Evolutionary conservation across 2,113 vertebrate species (phyloP).

Genomic region (Neodon shergylaensis): DNA sequence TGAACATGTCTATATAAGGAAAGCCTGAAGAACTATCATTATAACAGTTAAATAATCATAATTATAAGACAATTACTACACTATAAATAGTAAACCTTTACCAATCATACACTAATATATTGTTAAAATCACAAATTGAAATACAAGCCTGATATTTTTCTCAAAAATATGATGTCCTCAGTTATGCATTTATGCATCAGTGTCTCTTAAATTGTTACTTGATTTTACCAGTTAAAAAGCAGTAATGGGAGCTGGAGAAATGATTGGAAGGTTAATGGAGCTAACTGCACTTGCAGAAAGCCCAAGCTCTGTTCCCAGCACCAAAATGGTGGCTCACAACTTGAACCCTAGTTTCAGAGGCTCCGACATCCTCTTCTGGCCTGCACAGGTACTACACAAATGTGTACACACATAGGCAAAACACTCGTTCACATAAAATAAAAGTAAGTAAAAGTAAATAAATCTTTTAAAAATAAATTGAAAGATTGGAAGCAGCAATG

Average conservation of each 20-base stretch:
- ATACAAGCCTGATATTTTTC: not conserved
- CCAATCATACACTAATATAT: not conserved
- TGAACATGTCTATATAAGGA: slow-evolving; percentile 56
- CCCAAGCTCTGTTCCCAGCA: not conserved
- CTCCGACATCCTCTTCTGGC: not conserved
- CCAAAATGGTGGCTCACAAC: not conserved
- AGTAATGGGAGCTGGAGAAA: not conserved
- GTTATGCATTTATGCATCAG: not conserved
- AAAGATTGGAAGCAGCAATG: not conserved
- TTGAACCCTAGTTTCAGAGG: not conserved
- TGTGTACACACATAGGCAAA: not conserved
- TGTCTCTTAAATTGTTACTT: not conserved
- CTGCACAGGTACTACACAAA: not conserved
- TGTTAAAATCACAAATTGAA: slow-evolving; percentile 50
- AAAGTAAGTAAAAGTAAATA: not conserved
- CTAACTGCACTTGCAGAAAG: not conserved
- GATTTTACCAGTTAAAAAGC: not conserved
- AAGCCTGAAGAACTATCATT: slow-evolving; percentile 35
- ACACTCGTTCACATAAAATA: not conserved
- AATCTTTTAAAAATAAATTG: not conserved
- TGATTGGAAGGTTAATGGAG: not conserved
- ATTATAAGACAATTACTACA: not conserved
- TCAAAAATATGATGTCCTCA: not conserved
- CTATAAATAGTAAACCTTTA: slow-evolving; percentile 8
- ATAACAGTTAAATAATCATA: slow-evolving; percentile 13